Evolutionary conservation across 1,140 invertebrate species (phyloP).

Genomic region (Mycetomoellerius zeteki): DNA sequence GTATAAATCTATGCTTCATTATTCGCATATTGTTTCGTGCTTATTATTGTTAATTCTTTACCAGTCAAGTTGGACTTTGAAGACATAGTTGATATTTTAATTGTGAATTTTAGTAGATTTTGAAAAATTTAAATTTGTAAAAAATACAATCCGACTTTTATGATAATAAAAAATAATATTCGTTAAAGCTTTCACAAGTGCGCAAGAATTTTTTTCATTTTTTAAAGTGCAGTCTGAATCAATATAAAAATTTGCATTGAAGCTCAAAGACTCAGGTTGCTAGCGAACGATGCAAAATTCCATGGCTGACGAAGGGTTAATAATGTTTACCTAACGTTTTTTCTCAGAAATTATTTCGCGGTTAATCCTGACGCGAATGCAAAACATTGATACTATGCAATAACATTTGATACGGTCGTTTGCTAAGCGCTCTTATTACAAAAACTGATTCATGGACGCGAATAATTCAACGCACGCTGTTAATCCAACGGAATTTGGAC

Average conservation of each 20-base stretch:
- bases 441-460: neutral
- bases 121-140: too few relatives aligned
- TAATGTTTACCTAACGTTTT: neutral
- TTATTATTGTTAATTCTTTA: neutral
- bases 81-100: too few relatives aligned
- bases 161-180: too few relatives aligned
- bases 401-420: conserved; percentile 22
- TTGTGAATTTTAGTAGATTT: too few relatives aligned
- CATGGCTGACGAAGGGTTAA: neutral
- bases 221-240: too few relatives aligned
- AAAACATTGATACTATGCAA: conserved; percentile 37
- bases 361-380: neutral
- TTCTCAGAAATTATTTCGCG: conserved; percentile 6
- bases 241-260: too few relatives aligned
- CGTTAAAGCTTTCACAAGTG: too few relatives aligned
- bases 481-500: conserved; percentile 1
- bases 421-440: neutral
- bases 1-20: neutral
- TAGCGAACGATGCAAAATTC: too few relatives aligned
- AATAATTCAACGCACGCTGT: conserved; percentile 1
- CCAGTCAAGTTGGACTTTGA: too few relatives aligned
- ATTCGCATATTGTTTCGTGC: neutral
- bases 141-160: too few relatives aligned
- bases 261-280: too few relatives aligned
- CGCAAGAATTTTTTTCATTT: too few relatives aligned